Evolutionary conservation across 2,888 invertebrate genomes (phyloP), one percentile per base, ranked within the genome.

Genomic region (Galerucella calmariensis): DNA sequence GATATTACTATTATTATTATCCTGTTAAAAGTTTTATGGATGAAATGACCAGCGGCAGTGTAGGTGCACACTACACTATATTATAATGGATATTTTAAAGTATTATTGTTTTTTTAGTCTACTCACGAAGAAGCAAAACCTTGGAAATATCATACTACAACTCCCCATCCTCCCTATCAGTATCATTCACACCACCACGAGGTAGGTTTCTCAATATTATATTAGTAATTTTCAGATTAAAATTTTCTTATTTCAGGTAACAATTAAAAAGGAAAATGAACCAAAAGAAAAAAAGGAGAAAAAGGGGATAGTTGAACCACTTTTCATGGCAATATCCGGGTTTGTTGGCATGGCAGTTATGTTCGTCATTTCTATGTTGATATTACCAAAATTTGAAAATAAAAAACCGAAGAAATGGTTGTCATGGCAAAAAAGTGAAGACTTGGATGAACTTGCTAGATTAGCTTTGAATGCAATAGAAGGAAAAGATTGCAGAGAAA

Each of bases 281-380:
- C 79, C 81, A 5, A 83, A 85, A 46, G 46, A 46, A 16, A 46
- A 65, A n/a, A 65, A 65, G 6, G 20, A 65, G 1, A 65, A 65
- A 20, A 65, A 65, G 46, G 63, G 63, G 16, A 10, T 65, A 46
- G 80, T 89, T 61, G 89, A 90, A 81, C 90, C 90, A 16, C 84
- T 90, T 9, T 90, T 90, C 78, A 88, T 90, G 87, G 90, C 90
- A 6, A 88, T 90, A 78, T 90, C 90, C n/a, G 89, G 90, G 20
- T 90, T 90, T 79, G 86, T 90, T 67, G 90, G 90, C 12, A 89
- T 90, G 88, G 89, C 90, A 0, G 85, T 90, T 20, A 86, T 90
- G 84, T 89, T 90, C 79, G 88, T 89, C 75, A 82, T 90, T 69
- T 89, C 90, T 0, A 87, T 89, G 63, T 79, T 90, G 6, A 86